Percentiles rank a stretch among this genome's conserved stretches.
Evolutionary conservation across 2,888 invertebrate genomes (phyloP).

Genomic region (Andrena chrysosceles): DNA sequence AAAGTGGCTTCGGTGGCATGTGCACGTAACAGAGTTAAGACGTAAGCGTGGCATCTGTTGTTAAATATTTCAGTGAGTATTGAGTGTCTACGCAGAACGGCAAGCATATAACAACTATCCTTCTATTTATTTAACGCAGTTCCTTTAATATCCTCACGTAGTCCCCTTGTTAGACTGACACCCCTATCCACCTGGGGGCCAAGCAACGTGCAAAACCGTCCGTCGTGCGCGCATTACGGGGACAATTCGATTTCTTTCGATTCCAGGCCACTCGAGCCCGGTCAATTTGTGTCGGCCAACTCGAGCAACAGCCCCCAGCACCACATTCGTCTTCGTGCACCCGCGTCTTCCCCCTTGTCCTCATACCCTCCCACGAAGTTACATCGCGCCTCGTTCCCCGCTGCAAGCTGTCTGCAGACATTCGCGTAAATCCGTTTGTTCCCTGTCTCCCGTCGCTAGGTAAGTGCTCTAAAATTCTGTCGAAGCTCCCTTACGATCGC

Average conservation of each 20-base stretch:
- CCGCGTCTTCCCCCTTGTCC: neutral
- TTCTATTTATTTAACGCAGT: too few relatives aligned
- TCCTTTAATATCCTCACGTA: too few relatives aligned
- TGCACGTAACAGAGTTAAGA: too few relatives aligned
- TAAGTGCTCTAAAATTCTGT: constrained; percentile 9
- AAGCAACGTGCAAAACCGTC: constrained; percentile 16
- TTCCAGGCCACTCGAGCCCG: neutral
- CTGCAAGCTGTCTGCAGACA: neutral
- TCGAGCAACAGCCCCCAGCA: neutral
- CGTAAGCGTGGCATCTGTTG: too few relatives aligned
- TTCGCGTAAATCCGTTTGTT: neutral
- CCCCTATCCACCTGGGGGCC: neutral
- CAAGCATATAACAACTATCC: too few relatives aligned
- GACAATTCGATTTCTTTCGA: constrained; percentile 53
- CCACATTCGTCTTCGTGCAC: constrained; percentile 3
- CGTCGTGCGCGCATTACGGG: constrained; percentile 20
- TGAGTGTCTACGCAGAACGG: too few relatives aligned
- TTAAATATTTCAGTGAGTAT: too few relatives aligned
- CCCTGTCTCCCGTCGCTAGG: neutral
- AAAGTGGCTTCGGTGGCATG: too few relatives aligned
- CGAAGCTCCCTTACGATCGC: neutral
- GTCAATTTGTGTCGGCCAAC: constrained; percentile 9
- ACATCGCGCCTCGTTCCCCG: neutral
- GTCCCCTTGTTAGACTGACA: neutral
- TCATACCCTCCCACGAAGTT: neutral